Evolutionary conservation across 2,113 vertebrate species (phyloP).

Genomic region (Gambusia affinis): DNA sequence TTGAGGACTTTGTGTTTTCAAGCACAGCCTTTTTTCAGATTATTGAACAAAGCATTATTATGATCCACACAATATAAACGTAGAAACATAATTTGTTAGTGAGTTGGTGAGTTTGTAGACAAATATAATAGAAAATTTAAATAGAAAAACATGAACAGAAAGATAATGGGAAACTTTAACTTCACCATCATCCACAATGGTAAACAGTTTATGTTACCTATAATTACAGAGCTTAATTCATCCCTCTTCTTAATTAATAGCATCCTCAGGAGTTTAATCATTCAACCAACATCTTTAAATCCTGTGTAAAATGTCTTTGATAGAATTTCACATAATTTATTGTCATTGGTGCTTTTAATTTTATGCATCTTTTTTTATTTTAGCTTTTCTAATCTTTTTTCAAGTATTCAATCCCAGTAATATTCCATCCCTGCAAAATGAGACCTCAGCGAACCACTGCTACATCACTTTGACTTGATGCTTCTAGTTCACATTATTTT

Average conservation of each 20-base stretch:
- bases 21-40: not conserved
- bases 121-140: too few relatives aligned
- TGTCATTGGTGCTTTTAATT: not conserved
- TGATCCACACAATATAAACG: too few relatives aligned
- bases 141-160: not conserved
- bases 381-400: not conserved
- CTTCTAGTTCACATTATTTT: too few relatives aligned
- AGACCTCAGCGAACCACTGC: too few relatives aligned
- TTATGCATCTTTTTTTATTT: not conserved
- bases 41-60: too few relatives aligned
- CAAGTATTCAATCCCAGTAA: not conserved
- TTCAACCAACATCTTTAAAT: not conserved
- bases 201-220: not conserved
- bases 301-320: not conserved
- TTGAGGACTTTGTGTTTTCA: conserved; percentile 11
- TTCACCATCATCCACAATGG: not conserved
- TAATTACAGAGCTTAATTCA: not conserved
- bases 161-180: not conserved
- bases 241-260: not conserved
- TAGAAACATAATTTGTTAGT: too few relatives aligned
- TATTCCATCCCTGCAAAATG: too few relatives aligned
- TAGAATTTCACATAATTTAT: not conserved
- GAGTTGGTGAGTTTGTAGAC: too few relatives aligned
- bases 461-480: too few relatives aligned
- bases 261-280: not conserved